Evolutionary conservation across 2,113 vertebrate species (phyloP), one percentile per base, ranked within the genome.

Genomic region (Varanus salvator): DNA sequence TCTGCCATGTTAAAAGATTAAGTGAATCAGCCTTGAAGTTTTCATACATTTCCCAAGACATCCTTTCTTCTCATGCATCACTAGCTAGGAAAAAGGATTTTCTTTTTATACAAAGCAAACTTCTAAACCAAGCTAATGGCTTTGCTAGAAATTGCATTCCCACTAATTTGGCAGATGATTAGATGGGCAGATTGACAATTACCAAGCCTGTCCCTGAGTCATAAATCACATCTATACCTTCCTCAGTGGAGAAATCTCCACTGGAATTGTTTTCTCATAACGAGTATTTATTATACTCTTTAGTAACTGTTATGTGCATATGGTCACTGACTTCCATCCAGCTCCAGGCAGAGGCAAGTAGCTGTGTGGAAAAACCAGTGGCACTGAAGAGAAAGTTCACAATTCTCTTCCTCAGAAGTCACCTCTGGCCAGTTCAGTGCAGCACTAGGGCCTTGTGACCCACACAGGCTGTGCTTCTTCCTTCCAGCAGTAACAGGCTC

Each of bases 21-120:
- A 88, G 48, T 6, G 50, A 60, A 27, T 82, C 69, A 74, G 15
- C 27, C 68, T 88, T 74, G 52, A 83, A 87, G 19, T 44, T 92
- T 93, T 80, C 89, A 88, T 66, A 68, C 52, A 76, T 90, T 92
- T 94, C n/a, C 87, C 68, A 85, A 74, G 78, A 34, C 34, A 89
- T 77, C 21, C 6, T 91, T 92, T 91, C 27, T 87, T 88, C 68
- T 68, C 2, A 74, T 74, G 50, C 52, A 88, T 81, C 31, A 17
- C 64, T 71, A 71, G 29, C 48, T 68, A 87, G 52, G 77, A 88
- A 88, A 81, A 81, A 68, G 31, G 60, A 93, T 89, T 48, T 72
- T 6, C 3, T 75, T 66, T 81, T 89, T 93, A 87, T 89, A 87
- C 15, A 77, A 89, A 88, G 85, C 4, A 92, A 57, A 69, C 77